Conservation (phyloP, 2,797 vertebrate species). For the Emydoidea blandingii region DNA sequence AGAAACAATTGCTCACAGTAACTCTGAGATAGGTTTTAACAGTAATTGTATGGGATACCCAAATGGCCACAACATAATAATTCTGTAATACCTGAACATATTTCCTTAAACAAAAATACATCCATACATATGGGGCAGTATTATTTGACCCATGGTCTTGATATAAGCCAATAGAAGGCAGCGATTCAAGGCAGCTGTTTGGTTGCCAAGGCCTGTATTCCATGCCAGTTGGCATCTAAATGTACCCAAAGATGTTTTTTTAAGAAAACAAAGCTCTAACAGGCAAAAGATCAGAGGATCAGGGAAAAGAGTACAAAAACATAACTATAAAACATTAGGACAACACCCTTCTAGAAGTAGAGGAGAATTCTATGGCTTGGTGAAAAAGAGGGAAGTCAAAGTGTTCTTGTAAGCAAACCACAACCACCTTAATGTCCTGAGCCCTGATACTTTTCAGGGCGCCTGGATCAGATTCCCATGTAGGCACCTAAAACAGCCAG, state of each 20-base stretch:
- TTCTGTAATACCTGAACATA: not conserved
- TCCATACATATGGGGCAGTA: not conserved
- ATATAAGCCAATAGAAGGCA: not conserved
- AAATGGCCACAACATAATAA: not conserved
- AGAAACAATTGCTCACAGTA: not conserved
- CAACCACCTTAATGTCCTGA: not conserved
- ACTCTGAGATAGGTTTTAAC: not conserved
- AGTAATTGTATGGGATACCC: not conserved
- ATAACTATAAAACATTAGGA: not conserved
- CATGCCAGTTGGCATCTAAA: not conserved
- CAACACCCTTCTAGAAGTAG: not conserved
- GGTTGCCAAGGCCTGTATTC: not conserved
- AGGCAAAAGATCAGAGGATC: not conserved
- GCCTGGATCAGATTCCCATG: not conserved
- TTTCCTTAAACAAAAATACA: not conserved
- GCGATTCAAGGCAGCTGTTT: not conserved
- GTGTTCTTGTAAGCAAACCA: not conserved
- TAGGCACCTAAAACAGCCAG: not conserved
- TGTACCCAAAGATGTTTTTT: not conserved
- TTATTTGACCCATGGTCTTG: not conserved
- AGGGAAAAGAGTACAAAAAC: not conserved
- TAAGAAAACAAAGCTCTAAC: not conserved
- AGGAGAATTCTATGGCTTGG: not conserved
- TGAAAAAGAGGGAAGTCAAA: not conserved
- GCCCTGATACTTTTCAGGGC: not conserved